Conservation (phyloP, 1,140 invertebrate species). For the Drosophila repletoides region DNA sequence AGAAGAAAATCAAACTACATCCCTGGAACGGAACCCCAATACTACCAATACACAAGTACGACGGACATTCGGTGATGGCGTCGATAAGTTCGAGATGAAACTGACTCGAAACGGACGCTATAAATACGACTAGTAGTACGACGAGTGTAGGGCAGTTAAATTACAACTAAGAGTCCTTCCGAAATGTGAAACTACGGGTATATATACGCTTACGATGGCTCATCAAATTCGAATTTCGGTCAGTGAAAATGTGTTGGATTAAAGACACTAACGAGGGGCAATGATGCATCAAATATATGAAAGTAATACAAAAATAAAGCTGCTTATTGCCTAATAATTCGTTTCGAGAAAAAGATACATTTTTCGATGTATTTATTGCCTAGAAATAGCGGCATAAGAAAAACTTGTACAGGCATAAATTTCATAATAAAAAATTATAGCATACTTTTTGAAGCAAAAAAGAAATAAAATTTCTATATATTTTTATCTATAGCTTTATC, state of each 20-base stretch:
- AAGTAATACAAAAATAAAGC: neutral
- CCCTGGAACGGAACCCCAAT: no score
- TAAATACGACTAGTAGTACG: slow-evolving; percentile 22
- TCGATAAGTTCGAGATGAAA: slow-evolving; percentile 48
- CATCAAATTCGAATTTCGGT: slow-evolving; percentile 2
- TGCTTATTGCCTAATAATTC: no score
- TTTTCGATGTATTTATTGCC: no score
- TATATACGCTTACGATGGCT: slow-evolving; percentile 19
- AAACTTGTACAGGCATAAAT: no score
- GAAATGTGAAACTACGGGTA: slow-evolving; percentile 36
- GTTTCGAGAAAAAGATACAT: no score
- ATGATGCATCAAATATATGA: neutral
- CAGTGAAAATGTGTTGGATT: neutral
- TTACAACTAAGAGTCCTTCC: slow-evolving; percentile 5
- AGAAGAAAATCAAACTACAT: slow-evolving; percentile 43
- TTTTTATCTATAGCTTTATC: no score
- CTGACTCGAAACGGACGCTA: slow-evolving; percentile 29
- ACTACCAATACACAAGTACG: neutral
- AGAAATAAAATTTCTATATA: no score
- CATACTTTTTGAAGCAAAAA: no score
- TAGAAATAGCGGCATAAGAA: no score
- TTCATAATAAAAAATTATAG: no score
- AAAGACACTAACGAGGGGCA: neutral
- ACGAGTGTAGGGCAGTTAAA: slow-evolving; percentile 29
- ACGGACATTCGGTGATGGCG: slow-evolving; percentile 27